Evolutionary conservation across 2,888 invertebrate species (phyloP).

Genomic region (Helobdella robusta): DNA sequence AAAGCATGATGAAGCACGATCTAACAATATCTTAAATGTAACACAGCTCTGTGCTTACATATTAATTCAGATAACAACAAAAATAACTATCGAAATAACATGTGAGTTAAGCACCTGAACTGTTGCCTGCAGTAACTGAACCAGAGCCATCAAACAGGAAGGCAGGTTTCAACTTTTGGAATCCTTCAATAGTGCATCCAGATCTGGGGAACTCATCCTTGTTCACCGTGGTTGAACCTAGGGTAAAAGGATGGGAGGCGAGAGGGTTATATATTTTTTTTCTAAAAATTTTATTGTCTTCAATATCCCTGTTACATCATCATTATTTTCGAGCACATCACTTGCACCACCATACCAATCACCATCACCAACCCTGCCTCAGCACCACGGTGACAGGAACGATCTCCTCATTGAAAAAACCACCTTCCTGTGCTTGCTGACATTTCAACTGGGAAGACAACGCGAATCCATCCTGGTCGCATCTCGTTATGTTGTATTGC

Average conservation of each 20-base stretch:
- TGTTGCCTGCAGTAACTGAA: conserved; percentile 62
- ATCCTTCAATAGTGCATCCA: conserved; percentile 56
- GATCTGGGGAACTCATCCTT: conserved; percentile 64
- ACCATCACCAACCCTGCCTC: conserved; percentile 34
- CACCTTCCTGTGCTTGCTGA: conserved; percentile 57
- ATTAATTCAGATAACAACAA: too few relatives aligned
- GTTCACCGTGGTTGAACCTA: conserved; percentile 32
- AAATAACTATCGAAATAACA: too few relatives aligned
- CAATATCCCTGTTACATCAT: too few relatives aligned
- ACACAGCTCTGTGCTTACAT: too few relatives aligned
- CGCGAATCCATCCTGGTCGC: conserved; percentile 65
- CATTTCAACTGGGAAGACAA: conserved; percentile 61
- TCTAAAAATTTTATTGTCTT: too few relatives aligned
- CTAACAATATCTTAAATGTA: too few relatives aligned
- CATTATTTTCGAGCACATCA: too few relatives aligned
- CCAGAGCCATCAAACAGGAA: conserved; percentile 59
- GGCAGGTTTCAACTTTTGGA: conserved; percentile 59
- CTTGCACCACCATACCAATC: too few relatives aligned
- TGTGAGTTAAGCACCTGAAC: too few relatives aligned
- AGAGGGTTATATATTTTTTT: too few relatives aligned
- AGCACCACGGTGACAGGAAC: conserved; percentile 57
- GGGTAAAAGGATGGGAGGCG: too few relatives aligned
- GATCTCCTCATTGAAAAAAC: conserved; percentile 64
- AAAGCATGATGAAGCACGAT: too few relatives aligned
- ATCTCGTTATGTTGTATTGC: conserved; percentile 58